Base-by-base conservation (phyloP, 2,113 vertebrate species). In the Callopanchax toddi region DNA sequence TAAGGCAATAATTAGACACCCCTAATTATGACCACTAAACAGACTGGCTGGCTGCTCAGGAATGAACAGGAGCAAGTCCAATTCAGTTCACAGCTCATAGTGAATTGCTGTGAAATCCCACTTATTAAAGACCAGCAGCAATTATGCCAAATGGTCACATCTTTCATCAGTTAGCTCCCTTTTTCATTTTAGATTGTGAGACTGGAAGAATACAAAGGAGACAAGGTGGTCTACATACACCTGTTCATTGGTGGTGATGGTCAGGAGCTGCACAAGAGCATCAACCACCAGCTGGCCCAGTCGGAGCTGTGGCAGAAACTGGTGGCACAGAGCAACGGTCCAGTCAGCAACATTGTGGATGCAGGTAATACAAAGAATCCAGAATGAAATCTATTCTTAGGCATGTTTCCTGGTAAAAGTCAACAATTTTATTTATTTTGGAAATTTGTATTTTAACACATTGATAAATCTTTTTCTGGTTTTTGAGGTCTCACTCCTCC, bases 241-340 rank as follows among this genome's bases (percentile, higher is more conserved):
- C 89, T 98, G 50, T 98, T 96, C 77, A 82, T 91, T 18, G 87
- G 92, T 9, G 86, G 89, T 57, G 91, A 88, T 22, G 82, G 91
- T 70, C 87, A 88, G 0, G 89, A 95, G 6, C 22, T 86, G 55
- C 84, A 92, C 13, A 82, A 49, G 40, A 96, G 96, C 40, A 37
- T 98, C 74, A 99, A 98, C 70, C 90, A 58, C 29, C 93, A 93
- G 81, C 93, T 98, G 48, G 87, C 86, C 36, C 91, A 89, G 0
- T 92, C 93, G 49, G 91, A 94, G 64, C 29, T 94, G 76, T 95
- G 93, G 78, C 90, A 53, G 49, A 60, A 66, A 36, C 40, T 73
- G 25, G 1, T 13, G n/a, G 6, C 18, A 4, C 45, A 53, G 7
- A 72, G 53, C 36, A 70, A 56, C 20, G 52, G 25, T 26, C 32